Conservation (phyloP, 2,113 vertebrate genomes). For the Daboia siamensis region DNA sequence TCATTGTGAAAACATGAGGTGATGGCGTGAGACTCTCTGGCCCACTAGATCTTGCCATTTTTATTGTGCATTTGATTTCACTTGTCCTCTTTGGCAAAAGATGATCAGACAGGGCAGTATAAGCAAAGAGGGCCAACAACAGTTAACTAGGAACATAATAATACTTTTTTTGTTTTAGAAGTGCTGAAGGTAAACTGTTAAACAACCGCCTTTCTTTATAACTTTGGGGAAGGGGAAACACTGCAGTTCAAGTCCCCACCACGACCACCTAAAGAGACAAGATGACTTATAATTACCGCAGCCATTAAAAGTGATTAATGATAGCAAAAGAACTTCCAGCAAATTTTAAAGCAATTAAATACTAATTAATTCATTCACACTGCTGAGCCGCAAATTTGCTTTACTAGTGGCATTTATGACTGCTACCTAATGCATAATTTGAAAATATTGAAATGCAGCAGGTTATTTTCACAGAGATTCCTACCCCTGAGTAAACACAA, state of each 20-base stretch:
- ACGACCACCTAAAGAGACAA: constrained; percentile 65
- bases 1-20: neutral
- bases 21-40: neutral
- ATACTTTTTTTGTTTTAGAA: neutral
- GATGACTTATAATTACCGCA: constrained; percentile 64
- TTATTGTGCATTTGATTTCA: neutral
- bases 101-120: neutral
- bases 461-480: constrained; percentile 63
- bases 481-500: constrained; percentile 51
- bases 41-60: neutral
- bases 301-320: constrained; percentile 70
- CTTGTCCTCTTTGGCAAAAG: neutral
- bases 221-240: constrained; percentile 18
- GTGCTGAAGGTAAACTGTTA: rapidly evolving
- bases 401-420: constrained; percentile 64
- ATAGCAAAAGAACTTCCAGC: constrained; percentile 67
- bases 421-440: constrained; percentile 42
- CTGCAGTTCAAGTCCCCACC: constrained; percentile 34
- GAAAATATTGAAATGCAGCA: constrained; percentile 58
- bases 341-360: constrained; percentile 66
- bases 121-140: neutral
- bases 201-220: neutral
- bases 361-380: constrained; percentile 67
- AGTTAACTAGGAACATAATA: rapidly evolving
- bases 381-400: constrained; percentile 60